Base-by-base conservation (phyloP, 2,888 invertebrate species). In the Temnothorax ravouxi region DNA sequence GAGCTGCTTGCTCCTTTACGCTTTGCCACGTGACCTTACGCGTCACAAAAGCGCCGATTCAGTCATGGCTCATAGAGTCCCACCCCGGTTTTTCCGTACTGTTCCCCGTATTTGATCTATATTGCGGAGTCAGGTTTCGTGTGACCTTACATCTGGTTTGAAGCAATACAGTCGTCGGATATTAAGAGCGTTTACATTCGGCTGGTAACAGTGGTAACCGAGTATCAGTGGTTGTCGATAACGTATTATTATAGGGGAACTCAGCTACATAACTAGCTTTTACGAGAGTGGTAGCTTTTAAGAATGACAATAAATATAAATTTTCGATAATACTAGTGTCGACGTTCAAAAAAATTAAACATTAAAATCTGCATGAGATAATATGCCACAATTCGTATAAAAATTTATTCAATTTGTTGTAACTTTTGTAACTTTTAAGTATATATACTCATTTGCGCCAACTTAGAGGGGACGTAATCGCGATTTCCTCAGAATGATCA, bases 91-190 rank as follows among this genome's bases (percentile, higher is more conserved):
- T 76, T 54, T 47, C 59, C 64, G 25, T 25, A 21, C 18, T 47
- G 50, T 34, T 83, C 67, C 66, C 56, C 72, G 67, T 61, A 59
- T 76, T 86, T 81, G 76, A 72, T 72, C 59, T 79, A 47, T 84
- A 74, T 61, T 88, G 88, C 88, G 88, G 85, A 86, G 89, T 89
- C 89, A 88, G 88, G 86, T 90, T 91, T 87, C 88, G 83, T 81
- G 89, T 81, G 80, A 86, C 84, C 80, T 90, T 76, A 85, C 89
- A 87, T 85, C 87, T 86, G 83, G 62, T 74, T 67, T 44, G 72
- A 87, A 87, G 86, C 89, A 87, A 92, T 89, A 81, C 81, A 84
- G 84, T 86, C 89, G 88, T 88, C 84, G 84, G 75, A 52, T 66
- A 74, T 67, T 74, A 71, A 59, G 67, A 84, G 47, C 83, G 77